A percentile compares a stretch with the other conserved stretches of the same genome.
phyloP scores from a whole-genome alignment of 2,797 vertebrate species.

The Alouatta caraya region DNA sequence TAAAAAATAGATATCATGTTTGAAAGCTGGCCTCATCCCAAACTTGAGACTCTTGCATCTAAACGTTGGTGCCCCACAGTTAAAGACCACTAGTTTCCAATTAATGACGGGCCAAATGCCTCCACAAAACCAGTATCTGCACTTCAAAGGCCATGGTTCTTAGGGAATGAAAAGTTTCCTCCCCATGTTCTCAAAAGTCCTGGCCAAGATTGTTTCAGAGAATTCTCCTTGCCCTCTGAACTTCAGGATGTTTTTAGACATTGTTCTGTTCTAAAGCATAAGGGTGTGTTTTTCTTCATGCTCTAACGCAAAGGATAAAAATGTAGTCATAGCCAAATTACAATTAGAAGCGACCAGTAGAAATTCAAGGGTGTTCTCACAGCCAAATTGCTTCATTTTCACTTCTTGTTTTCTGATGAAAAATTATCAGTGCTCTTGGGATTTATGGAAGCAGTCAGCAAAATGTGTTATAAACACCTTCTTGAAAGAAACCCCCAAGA shows the following conservation, averaged over 20 bases:
- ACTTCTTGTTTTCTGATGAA: conserved; percentile 57
- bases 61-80: background rate
- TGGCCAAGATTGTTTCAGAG: conserved; percentile 1
- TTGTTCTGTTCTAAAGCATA: conserved; percentile 17
- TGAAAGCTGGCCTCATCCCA: background rate
- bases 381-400: conserved; percentile 59
- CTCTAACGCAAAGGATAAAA: conserved; percentile 32
- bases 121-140: background rate
- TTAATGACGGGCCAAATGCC: background rate
- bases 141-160: background rate
- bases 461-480: conserved; percentile 68
- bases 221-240: conserved; percentile 39
- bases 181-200: background rate
- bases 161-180: conserved; percentile 40
- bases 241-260: conserved; percentile 6
- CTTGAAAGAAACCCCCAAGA: conserved; percentile 51
- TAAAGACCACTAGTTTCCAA: background rate
- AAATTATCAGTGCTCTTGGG: conserved; percentile 60
- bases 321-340: conserved; percentile 37
- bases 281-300: conserved; percentile 13
- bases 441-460: conserved; percentile 68
- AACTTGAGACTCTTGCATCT: background rate
- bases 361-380: conserved; percentile 43
- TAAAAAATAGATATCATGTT: background rate
- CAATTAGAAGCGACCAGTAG: conserved; percentile 46